Evolutionary conservation across 2,888 invertebrate species (phyloP).

Genomic region (Zhuqinia jingwanae): DNA sequence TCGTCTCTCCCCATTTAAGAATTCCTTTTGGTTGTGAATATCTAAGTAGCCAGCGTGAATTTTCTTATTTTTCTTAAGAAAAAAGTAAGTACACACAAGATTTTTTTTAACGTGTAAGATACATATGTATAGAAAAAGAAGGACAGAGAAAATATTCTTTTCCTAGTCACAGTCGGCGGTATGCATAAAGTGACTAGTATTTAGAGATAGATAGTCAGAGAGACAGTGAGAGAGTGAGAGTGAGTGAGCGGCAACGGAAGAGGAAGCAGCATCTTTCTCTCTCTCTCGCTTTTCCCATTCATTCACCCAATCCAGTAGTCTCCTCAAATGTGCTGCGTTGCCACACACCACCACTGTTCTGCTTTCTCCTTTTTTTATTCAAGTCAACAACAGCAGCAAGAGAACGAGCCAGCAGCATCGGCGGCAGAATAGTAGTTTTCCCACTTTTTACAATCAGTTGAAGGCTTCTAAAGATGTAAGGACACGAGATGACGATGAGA

Average conservation of each 20-base stretch:
- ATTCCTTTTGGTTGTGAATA: constrained; percentile 39
- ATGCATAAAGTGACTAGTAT: too few relatives aligned
- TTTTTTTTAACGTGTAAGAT: not conserved
- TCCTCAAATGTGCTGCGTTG: not conserved
- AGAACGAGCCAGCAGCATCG: not conserved
- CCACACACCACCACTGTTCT: not conserved
- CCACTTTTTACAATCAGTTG: too few relatives aligned
- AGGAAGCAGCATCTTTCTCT: constrained; percentile 63
- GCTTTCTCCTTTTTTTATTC: constrained; percentile 40
- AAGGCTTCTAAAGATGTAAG: not conserved
- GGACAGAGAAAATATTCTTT: not conserved
- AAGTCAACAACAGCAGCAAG: not conserved
- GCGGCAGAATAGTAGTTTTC: constrained; percentile 26
- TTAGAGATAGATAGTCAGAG: not conserved
- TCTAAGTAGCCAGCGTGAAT: constrained; percentile 30
- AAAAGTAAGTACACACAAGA: constrained; percentile 32
- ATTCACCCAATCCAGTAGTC: constrained; percentile 20
- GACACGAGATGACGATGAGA: not conserved
- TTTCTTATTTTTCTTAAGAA: constrained; percentile 38
- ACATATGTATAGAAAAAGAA: too few relatives aligned
- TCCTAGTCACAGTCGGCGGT: constrained; percentile 3
- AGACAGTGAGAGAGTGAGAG: not conserved
- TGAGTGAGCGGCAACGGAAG: constrained; percentile 51
- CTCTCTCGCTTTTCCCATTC: constrained; percentile 17
- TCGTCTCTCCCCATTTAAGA: not conserved